A percentile compares a stretch with the other conserved stretches of the same genome.
phyloP scores from a whole-genome alignment of 2,113 vertebrate genomes.

The Lanius ludovicianus region DNA sequence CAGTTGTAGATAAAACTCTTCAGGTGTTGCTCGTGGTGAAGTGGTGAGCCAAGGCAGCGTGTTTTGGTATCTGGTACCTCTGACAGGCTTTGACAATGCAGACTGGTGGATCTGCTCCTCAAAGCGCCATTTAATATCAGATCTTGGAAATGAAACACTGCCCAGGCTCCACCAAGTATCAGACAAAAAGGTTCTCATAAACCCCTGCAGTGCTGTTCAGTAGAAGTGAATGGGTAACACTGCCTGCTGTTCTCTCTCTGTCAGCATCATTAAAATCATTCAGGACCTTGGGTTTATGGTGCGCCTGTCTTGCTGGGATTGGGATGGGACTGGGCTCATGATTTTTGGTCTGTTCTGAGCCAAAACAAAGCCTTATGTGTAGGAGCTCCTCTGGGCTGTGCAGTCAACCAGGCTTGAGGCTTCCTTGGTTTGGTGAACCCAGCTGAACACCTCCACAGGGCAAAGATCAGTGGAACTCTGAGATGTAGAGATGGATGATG shows the following conservation, averaged over 20 bases:
- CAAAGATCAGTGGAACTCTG: background rate
- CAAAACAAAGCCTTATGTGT: background rate
- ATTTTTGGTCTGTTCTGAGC: background rate
- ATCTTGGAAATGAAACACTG: background rate
- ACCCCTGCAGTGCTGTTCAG: background rate
- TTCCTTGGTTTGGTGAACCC: background rate
- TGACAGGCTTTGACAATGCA: background rate
- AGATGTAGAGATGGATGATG: background rate
- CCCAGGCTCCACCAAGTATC: background rate
- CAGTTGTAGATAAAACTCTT: background rate
- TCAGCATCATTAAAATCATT: background rate
- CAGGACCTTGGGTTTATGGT: background rate
- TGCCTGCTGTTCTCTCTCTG: background rate
- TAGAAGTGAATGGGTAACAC: background rate
- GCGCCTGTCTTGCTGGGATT: background rate
- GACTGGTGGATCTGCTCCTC: background rate
- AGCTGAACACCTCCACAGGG: background rate
- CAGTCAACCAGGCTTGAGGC: background rate
- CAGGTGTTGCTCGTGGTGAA: rapidly evolving
- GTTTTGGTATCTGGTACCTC: background rate
- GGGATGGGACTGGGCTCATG: background rate
- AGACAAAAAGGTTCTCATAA: background rate
- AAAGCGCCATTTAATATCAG: background rate
- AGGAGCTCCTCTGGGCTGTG: background rate
- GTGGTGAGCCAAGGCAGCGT: background rate